Evolutionary conservation across 2,797 vertebrate genomes (phyloP).

Genomic region (Urosaurus nigricauda): DNA sequence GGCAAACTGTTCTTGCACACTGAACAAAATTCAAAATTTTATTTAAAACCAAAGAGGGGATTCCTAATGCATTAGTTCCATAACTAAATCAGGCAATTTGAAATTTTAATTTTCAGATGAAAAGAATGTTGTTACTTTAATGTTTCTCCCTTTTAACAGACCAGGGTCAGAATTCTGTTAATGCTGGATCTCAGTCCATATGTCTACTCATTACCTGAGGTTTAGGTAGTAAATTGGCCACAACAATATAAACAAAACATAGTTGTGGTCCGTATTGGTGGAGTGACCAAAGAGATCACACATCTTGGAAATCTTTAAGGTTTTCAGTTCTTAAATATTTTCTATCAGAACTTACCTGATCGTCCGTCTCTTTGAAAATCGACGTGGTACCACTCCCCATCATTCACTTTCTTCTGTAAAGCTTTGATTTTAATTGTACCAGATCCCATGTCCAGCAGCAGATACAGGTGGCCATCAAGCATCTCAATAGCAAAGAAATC

Average conservation of each 20-base stretch:
- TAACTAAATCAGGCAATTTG: neutral
- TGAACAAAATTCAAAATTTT: neutral
- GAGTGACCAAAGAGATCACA: neutral
- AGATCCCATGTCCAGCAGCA: conserved; percentile 97
- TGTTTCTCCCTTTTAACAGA: neutral
- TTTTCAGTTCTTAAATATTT: too few relatives aligned
- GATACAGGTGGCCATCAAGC: conserved; percentile 95
- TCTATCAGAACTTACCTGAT: conserved; percentile 84
- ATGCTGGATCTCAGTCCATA: neutral
- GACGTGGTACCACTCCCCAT: conserved; percentile 99
- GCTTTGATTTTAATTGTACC: conserved; percentile 97
- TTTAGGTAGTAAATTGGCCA: neutral
- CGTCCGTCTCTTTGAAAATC: conserved; percentile 97
- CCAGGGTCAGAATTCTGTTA: too few relatives aligned
- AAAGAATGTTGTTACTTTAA: neutral
- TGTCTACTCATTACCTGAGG: neutral
- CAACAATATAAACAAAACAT: neutral
- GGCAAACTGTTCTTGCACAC: neutral
- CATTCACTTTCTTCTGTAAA: conserved; percentile 97
- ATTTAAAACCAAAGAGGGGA: neutral
- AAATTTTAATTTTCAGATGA: neutral
- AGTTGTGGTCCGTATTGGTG: neutral
- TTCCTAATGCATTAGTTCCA: neutral
- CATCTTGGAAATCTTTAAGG: neutral
- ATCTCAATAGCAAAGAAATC: conserved; percentile 99